Conservation (phyloP, 2,888 invertebrate genomes). For the Cosmia pyralina region DNA sequence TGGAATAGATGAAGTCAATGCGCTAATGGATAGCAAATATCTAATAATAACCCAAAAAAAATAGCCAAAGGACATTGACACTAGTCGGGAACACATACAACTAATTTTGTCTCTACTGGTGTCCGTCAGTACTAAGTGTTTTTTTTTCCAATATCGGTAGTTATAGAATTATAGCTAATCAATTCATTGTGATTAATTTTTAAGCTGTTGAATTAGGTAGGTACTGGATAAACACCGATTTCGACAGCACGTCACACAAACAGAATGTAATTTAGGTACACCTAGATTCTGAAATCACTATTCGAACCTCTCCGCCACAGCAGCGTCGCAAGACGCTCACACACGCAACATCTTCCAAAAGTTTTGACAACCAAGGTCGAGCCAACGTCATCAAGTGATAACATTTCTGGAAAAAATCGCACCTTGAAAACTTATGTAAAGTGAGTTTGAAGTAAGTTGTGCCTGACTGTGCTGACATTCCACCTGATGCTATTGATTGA, state of each 20-base stretch:
- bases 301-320: not conserved
- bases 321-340: no score
- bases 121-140: not conserved
- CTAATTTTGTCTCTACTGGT: constrained; percentile 10
- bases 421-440: no score
- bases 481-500: not conserved
- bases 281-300: not conserved
- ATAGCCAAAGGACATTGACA: constrained; percentile 13
- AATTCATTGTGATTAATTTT: not conserved
- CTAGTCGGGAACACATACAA: not conserved
- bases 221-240: not conserved
- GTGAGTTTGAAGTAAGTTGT: not conserved
- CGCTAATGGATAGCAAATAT: not conserved
- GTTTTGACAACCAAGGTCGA: not conserved
- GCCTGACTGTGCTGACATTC: not conserved
- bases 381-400: not conserved
- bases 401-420: no score
- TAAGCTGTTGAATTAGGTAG: not conserved
- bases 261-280: not conserved
- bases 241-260: not conserved
- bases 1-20: not conserved
- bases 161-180: not conserved
- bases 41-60: constrained; percentile 12
- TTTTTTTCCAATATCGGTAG: not conserved
- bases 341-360: not conserved